Evolutionary conservation across 2,797 vertebrate species (phyloP), one percentile per base, ranked within the genome.

Genomic region (Pangasius mekongensis): DNA sequence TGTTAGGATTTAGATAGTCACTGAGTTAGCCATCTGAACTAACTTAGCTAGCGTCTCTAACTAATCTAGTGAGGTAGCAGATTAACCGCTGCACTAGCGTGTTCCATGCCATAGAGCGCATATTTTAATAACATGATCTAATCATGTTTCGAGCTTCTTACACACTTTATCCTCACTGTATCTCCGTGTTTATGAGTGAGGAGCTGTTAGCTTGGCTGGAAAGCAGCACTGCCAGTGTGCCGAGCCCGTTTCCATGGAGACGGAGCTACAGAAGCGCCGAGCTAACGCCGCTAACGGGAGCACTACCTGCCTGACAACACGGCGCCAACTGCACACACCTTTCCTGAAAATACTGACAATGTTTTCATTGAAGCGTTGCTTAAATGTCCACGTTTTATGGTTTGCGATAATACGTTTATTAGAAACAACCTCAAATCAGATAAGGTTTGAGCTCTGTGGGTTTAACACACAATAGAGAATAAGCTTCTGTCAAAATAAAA

Each of bases 191-290:
- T 30, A 2, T 33, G 0, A 58, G 30, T 24, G 30, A 36, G 18
- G 18, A 58, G 54, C 5, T 80, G 54, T 47, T 36, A 30, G 36
- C 39, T 86, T 33, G 33, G 24, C 58, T 49, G 56, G 43, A n/a
- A 71, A 36, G 36, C 30, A 71, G 82, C 49, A 73, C 22, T 60
- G 69, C 52, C 5, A 49, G 18, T 14, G 47, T 86, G 87, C 87
- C 58, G 74, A 49, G 7, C 11, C 30, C 22, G 91, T 93, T 89
- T 88, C 93, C 92, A 93, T 92, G 87, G 93, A 4, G 86, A 93
- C 93, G 27, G 18, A 36, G 10, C 54, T 52, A 71, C 69, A 87
- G 7, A 24, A 27, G 43, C 6, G 47, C 39, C 36, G 14, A 30
- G 7, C 20, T 73, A 43, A 71, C 10, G 39, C 39, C 3, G 74